Evolutionary conservation across 2,797 vertebrate species (phyloP).

Genomic region (Spinibarbus caldwelli): DNA sequence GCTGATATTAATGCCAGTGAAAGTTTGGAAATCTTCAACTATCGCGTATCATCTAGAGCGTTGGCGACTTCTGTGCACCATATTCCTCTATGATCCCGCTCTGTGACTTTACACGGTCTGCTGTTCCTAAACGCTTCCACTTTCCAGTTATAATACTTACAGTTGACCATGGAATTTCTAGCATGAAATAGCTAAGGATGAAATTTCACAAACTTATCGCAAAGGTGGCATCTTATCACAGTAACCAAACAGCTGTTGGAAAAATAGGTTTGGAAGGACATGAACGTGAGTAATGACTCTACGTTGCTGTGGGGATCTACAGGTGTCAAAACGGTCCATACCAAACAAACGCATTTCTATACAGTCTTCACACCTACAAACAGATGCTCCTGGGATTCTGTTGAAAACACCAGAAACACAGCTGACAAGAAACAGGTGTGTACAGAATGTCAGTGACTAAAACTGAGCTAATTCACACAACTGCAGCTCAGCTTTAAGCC

Average conservation of each 20-base stretch:
- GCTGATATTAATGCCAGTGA: background rate
- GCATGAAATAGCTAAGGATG: no score
- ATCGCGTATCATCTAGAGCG: background rate
- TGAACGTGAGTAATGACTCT: background rate
- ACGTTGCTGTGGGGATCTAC: constrained; percentile 33
- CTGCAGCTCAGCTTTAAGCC: constrained; percentile 45
- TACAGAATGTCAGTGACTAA: background rate
- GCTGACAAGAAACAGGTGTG: constrained; percentile 18
- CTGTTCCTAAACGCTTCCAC: background rate
- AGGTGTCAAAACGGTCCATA: background rate
- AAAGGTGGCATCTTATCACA: no score
- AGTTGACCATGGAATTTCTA: background rate
- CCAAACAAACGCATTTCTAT: background rate
- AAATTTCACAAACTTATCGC: background rate
- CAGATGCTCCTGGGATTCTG: background rate
- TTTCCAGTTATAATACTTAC: background rate
- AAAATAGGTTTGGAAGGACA: no score
- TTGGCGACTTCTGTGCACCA: background rate
- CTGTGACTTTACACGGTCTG: background rate
- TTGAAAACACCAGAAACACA: background rate
- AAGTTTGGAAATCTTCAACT: background rate
- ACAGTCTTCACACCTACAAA: background rate
- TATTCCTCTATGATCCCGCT: background rate
- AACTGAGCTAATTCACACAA: constrained; percentile 30
- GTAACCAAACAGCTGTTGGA: no score